Evolutionary conservation across 1,140 invertebrate species (phyloP), one percentile per base, ranked within the genome.

Genomic region (Copidosoma floridanum): DNA sequence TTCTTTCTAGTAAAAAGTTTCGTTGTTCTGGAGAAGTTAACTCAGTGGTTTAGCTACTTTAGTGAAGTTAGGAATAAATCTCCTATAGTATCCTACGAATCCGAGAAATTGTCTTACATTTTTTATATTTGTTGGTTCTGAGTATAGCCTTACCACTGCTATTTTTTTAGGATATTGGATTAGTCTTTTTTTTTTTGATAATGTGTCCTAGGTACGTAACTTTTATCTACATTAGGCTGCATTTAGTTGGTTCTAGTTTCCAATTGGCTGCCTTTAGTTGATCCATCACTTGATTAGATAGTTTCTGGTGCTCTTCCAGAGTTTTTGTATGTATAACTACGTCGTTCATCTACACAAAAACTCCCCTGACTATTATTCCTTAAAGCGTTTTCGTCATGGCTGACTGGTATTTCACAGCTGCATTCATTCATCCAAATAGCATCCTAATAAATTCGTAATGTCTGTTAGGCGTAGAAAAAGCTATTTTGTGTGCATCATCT

Each of bases 341-440:
- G 57, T 81, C 78, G 48, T 82, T 80, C 16, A 81, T 38, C 44
- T 81, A 82, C 1, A 78, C 71, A 46, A 74, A 67, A 61, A 72
- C 71, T 46, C 66, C 52, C 24, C 57, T 55, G 10, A 67, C 68
- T 58, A 72, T 66, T 26, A 73, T 54, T n/a, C 71, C 74, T 14
- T 64, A 48, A 20, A 82, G 56, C 1, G 77, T 65, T 10, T 52
- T 60, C 54, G 76, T 71, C 72, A 79, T 80, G 16, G 71, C 5
- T 38, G 72, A 18, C 51, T 76, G 67, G 67, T 82, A 81, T 43
- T 67, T 68, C 2, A 48, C 57, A 1, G 75, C 71, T 14, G 67
- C 64, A 51, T 66, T 72, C 59, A 68, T 72, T n/a, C 78, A 56
- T 2, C 76, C 75, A 53, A 78, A 77, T 7, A 69, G 68, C 71